Evolutionary conservation across 2,888 invertebrate genomes (phyloP).

Genomic region (Palloptera scutellata): DNA sequence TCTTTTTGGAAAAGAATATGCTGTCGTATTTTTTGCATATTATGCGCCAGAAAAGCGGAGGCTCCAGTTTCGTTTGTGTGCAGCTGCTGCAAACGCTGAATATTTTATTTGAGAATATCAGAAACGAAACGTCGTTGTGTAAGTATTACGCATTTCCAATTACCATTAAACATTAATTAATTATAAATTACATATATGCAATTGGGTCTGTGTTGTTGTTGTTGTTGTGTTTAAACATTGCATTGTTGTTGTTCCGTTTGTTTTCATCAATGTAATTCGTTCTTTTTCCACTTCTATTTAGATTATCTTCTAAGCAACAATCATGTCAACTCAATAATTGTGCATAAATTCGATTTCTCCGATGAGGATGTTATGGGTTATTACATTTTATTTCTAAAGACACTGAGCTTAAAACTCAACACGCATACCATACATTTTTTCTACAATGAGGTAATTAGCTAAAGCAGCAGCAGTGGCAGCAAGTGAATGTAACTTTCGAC

Average conservation of each 20-base stretch:
- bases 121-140: slow-evolving; percentile 99
- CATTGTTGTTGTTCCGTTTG: too few relatives aligned
- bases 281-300: slow-evolving; percentile 65
- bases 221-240: too few relatives aligned
- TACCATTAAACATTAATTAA: not conserved
- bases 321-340: slow-evolving; percentile 99
- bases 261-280: too few relatives aligned
- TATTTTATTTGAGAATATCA: slow-evolving; percentile 98
- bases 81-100: slow-evolving; percentile 97
- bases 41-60: slow-evolving; percentile 96
- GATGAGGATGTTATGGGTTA: slow-evolving; percentile 99
- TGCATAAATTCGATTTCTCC: slow-evolving; percentile 99
- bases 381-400: slow-evolving; percentile 99
- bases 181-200: too few relatives aligned
- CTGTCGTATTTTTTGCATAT: slow-evolving; percentile 96
- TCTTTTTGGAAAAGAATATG: slow-evolving; percentile 99
- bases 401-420: slow-evolving; percentile 95
- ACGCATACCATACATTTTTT: slow-evolving; percentile 99
- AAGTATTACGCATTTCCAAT: slow-evolving; percentile 66
- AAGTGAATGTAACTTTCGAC: too few relatives aligned
- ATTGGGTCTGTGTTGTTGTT: too few relatives aligned
- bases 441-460: slow-evolving; percentile 82
- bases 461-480: too few relatives aligned
- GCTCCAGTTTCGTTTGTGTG: slow-evolving; percentile 93
- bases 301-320: slow-evolving; percentile 99